Evolutionary conservation across 2,888 invertebrate species (phyloP), one percentile per base, ranked within the genome.

Genomic region (Crossocerus cetratus): DNA sequence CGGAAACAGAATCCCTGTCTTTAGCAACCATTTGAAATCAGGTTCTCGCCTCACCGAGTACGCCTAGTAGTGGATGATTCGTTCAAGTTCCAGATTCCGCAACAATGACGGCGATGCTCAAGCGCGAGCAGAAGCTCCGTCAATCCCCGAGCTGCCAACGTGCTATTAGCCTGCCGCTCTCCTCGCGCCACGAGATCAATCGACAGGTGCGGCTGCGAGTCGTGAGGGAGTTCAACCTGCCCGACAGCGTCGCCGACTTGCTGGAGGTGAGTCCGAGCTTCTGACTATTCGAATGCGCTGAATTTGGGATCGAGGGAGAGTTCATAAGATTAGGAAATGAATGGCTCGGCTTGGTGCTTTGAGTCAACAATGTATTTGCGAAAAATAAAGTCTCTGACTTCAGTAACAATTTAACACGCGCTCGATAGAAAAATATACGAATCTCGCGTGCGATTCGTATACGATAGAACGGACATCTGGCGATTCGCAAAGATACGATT

Each of bases 201-300:
- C 92, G 94, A 77, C 95, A 95, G 90, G 90, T 92, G 16, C 94
- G 97, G 69, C 91, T 99, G 83, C 94, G 98, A 5, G 97, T 98
- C 1, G 98, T 98, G 14, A 93, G 98, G 58, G 98, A 99, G 91
- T 96, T 97, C 91, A 97, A 98, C 86, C 93, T 98, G 72, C 98
- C 98, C 0, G 98, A 99, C 90, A 93, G 94, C 13, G 95, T 96
- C 14, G 95, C 96, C 4, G 95, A 96, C 89, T 93, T 96, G 83
- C 91, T 96, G 64, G 95, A 95, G 78, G 90, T 89, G 67, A 88
- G 87, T 88, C 64, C 32, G 11, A 18, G 21, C 44, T 42, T 23
- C 32, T 32, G 11, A 5, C 32, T 32, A 32, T 32, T 32, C n/a
- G n/a, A n/a, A n/a, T n/a, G n/a, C n/a, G n/a, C n/a, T n/a, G n/a